Evolutionary conservation across 2,888 invertebrate genomes (phyloP).

Genomic region (Sesia bembeciformis): DNA sequence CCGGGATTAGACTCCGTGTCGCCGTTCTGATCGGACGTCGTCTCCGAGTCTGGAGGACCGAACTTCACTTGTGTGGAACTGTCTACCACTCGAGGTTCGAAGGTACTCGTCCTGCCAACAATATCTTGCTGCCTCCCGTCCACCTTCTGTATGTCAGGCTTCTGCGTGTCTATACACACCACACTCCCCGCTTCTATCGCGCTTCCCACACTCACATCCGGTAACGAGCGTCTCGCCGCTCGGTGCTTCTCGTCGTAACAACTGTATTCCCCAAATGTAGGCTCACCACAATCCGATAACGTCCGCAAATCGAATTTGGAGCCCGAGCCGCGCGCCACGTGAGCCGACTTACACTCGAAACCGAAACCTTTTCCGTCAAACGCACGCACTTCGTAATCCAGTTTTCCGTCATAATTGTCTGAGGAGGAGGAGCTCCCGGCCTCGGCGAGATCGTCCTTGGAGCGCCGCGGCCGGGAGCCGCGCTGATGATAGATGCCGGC

Average conservation of each 20-base stretch:
- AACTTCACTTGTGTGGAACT: constrained; percentile 70
- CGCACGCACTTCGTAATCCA: constrained; percentile 66
- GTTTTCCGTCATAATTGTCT: constrained; percentile 76
- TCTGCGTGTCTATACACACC: constrained; percentile 66
- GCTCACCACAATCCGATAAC: constrained; percentile 69
- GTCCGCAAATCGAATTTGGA: constrained; percentile 68
- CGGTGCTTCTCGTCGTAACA: constrained; percentile 78
- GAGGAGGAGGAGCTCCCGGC: constrained; percentile 81
- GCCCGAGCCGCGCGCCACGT: constrained; percentile 58
- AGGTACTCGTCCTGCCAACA: constrained; percentile 62
- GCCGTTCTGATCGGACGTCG: constrained; percentile 52
- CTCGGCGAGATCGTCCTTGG: constrained; percentile 84
- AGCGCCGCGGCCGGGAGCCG: constrained; percentile 81
- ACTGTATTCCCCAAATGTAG: constrained; percentile 78
- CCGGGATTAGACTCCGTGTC: constrained; percentile 55
- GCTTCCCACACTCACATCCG: constrained; percentile 74
- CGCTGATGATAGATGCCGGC: constrained; percentile 92
- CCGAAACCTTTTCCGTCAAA: constrained; percentile 72
- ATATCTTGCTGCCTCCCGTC: constrained; percentile 46
- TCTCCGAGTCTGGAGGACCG: constrained; percentile 57
- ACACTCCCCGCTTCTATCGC: constrained; percentile 76
- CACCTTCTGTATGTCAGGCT: constrained; percentile 66
- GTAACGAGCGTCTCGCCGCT: constrained; percentile 73
- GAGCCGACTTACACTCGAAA: constrained; percentile 73
- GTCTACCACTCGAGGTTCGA: constrained; percentile 66